Evolutionary conservation across 1,140 invertebrate genomes (phyloP), one percentile per base, ranked within the genome.

Genomic region (Zaprionus inermis): DNA sequence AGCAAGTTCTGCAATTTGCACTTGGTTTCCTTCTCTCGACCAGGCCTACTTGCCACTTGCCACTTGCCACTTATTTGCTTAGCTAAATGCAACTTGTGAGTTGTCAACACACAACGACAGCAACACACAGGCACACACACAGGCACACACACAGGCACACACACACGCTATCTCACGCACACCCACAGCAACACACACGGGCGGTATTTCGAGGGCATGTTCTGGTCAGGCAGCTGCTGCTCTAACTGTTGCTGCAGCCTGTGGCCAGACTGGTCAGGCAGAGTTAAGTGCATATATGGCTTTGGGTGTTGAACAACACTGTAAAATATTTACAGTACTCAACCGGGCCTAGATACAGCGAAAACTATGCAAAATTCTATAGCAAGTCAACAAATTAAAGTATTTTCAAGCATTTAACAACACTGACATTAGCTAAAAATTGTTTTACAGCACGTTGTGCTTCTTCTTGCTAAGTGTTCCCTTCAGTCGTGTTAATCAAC

Each of bases 21-120:
- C 70, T 57, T 59, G 41, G 56, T 60, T 57, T 22, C 41, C 72
- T 10, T 16, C 9, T n/a, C n/a, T n/a, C n/a, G n/a, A n/a, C 18
- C 1, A 46, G 36, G 44, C 44, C 44, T 49, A 46, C 44, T 64
- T 59, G 65, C 41, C 58, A 44, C 38, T 44, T 59, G 65, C 41
- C 58, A 16, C 38, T 41, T 41, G 58, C 76, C 67, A 64, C 83
- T 75, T 88, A 88, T 88, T 88, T 88, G 83, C 76, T 82, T 83
- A 83, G 82, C 83, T 88, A 88, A 88, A 88, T 88, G 84, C 84
- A 88, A 83, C 84, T 88, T 88, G 72, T 83, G 83, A 75, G 70
- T 80, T 88, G 83, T 88, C 83, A 84, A 88, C 80, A 83, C 66
- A 88, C 72, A 88, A 79, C 65, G 72, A 61, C 65, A 68, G 52